Evolutionary conservation across 2,797 vertebrate genomes (phyloP).

Genomic region (Phaenicophaeus curvirostris): DNA sequence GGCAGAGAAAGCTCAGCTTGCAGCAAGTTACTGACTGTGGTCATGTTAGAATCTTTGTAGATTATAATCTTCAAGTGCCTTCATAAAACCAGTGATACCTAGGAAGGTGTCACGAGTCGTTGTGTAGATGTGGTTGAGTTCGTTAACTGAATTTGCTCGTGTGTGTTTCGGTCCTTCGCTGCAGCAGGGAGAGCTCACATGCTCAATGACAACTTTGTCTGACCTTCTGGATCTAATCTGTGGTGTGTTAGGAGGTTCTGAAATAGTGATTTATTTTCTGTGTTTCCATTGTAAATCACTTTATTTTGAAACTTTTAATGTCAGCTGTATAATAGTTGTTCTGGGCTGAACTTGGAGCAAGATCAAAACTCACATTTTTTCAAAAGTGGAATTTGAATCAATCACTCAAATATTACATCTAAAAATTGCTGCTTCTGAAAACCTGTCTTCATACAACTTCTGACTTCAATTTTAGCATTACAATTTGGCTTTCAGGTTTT

Average conservation of each 20-base stretch:
- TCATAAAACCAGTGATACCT: background rate
- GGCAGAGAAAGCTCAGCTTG: slow-evolving; percentile 6
- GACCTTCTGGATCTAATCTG: slow-evolving; percentile 71
- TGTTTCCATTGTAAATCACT: slow-evolving; percentile 68
- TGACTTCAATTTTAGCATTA: slow-evolving; percentile 10
- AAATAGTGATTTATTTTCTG: slow-evolving; percentile 71
- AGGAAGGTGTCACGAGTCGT: background rate
- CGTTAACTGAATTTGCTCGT: background rate
- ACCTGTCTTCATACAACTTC: background rate
- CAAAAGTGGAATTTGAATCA: slow-evolving; percentile 42
- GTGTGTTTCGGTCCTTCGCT: background rate
- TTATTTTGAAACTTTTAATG: slow-evolving; percentile 58
- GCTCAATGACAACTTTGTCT: slow-evolving; percentile 49
- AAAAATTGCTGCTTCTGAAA: slow-evolving; percentile 39
- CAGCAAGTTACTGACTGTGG: slow-evolving; percentile 2
- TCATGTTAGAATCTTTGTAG: background rate
- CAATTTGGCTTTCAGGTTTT: slow-evolving; percentile 16
- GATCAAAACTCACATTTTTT: slow-evolving; percentile 51
- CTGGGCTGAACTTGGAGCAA: slow-evolving; percentile 55
- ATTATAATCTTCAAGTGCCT: background rate
- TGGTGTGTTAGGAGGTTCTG: slow-evolving; percentile 56
- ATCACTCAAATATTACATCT: slow-evolving; percentile 39
- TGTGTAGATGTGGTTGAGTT: background rate
- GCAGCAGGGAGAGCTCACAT: slow-evolving; percentile 4
- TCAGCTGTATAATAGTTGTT: slow-evolving; percentile 25